These are phyloP conservation scores for Anodontia alba DNA, from an alignment of 2,888 invertebrate genomes.

Conservation along the genomic window DNA sequence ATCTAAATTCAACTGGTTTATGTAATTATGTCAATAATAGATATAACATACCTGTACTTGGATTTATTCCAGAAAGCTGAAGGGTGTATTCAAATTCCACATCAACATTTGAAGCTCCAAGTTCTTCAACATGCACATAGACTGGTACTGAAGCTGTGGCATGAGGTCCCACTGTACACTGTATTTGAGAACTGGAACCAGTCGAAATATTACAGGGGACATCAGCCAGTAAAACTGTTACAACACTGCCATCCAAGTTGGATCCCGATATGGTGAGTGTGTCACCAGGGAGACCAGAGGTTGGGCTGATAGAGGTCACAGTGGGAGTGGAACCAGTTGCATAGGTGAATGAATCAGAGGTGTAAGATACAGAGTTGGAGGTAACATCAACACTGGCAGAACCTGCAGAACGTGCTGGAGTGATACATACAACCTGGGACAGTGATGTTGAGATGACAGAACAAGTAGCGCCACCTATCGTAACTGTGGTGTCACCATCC, in stretches of 20 bases:
- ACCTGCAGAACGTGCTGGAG: slow-evolving; percentile 64
- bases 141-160: slow-evolving; percentile 58
- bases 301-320: slow-evolving; percentile 57
- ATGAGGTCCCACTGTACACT: slow-evolving; percentile 60
- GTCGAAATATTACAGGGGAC: slow-evolving; percentile 58
- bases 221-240: slow-evolving; percentile 47
- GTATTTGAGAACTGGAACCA: slow-evolving; percentile 36
- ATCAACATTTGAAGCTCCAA: slow-evolving; percentile 61
- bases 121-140: slow-evolving; percentile 49
- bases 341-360: slow-evolving; percentile 56
- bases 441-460: slow-evolving; percentile 45
- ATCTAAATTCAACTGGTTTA: no score
- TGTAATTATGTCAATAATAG: no score
- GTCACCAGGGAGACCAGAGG: slow-evolving; percentile 61
- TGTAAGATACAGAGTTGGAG: slow-evolving; percentile 58
- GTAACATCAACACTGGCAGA: slow-evolving; percentile 53
- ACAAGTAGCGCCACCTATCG: slow-evolving; percentile 61
- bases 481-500: slow-evolving; percentile 58
- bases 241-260: slow-evolving; percentile 43
- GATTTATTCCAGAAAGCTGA: slow-evolving; percentile 46
- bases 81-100: slow-evolving; percentile 62
- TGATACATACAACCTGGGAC: slow-evolving; percentile 62
- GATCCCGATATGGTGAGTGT: slow-evolving; percentile 63
- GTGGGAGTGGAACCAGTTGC: slow-evolving; percentile 56
- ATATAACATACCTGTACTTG: slow-evolving; percentile 53